phyloP scores from a whole-genome alignment of 2,113 vertebrate species.

The Platanista minor region DNA sequence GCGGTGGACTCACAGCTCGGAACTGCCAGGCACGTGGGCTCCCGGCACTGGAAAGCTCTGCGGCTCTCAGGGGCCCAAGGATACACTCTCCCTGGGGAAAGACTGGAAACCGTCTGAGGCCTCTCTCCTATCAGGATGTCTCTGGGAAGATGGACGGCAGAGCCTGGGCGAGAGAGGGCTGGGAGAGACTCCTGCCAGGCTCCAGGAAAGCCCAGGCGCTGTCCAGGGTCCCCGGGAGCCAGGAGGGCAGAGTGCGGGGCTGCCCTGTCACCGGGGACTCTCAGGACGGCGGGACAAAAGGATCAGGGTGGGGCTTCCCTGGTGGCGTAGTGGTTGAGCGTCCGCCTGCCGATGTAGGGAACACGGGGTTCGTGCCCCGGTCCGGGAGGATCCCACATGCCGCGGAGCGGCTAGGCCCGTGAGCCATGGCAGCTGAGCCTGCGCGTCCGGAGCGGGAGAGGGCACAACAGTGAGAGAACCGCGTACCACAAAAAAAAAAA shows the following conservation, averaged over 20 bases:
- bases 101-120: neutral
- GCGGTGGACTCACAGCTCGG: neutral
- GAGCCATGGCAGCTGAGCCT: too few relatives aligned
- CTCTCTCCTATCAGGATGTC: neutral
- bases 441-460: too few relatives aligned
- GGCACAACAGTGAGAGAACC: too few relatives aligned
- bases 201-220: neutral
- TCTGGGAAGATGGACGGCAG: neutral
- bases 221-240: neutral
- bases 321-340: too few relatives aligned
- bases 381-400: too few relatives aligned
- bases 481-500: too few relatives aligned
- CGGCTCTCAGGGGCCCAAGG: neutral
- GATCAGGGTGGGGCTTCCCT: too few relatives aligned
- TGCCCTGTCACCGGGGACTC: neutral
- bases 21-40: neutral
- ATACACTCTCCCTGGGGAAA: neutral
- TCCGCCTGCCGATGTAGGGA: too few relatives aligned
- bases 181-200: neutral
- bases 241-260: fast-evolving
- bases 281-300: fast-evolving
- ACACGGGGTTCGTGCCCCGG: too few relatives aligned
- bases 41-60: neutral
- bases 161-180: neutral
- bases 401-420: too few relatives aligned